These are phyloP conservation scores for Climacteris rufus DNA, from an alignment of 2,113 vertebrate species.

Conservation along the genomic window DNA sequence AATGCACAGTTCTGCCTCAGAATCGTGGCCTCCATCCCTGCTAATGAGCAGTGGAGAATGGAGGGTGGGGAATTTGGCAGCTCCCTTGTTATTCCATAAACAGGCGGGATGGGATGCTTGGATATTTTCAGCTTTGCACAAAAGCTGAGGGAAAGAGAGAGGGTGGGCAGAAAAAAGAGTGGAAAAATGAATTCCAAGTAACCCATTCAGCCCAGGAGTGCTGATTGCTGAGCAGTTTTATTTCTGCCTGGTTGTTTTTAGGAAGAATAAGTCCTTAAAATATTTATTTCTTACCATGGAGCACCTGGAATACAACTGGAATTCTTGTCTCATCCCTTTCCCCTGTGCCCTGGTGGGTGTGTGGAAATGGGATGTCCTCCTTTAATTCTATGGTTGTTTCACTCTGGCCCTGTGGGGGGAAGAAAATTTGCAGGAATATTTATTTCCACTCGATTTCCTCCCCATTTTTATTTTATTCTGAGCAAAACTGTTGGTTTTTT, in stretches of 20 bases:
- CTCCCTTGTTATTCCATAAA: not conserved
- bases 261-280: not conserved
- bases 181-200: not conserved
- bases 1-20: not conserved
- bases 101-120: not conserved
- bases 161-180: not conserved
- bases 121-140: not conserved
- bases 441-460: not conserved
- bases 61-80: slow-evolving; percentile 20
- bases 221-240: not conserved
- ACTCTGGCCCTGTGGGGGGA: not conserved
- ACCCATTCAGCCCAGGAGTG: not conserved
- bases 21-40: not conserved
- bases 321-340: not conserved
- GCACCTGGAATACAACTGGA: not conserved
- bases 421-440: not conserved
- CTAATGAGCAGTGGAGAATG: not conserved
- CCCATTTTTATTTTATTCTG: fast-evolving
- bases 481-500: fast-evolving
- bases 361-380: fast-evolving
- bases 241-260: not conserved
- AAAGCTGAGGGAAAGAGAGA: not conserved
- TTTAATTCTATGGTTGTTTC: not conserved
- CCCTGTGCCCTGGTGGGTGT: fast-evolving
- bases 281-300: fast-evolving